Conservation (phyloP, 2,888 invertebrate species). For the Hydriomena furcata region DNA sequence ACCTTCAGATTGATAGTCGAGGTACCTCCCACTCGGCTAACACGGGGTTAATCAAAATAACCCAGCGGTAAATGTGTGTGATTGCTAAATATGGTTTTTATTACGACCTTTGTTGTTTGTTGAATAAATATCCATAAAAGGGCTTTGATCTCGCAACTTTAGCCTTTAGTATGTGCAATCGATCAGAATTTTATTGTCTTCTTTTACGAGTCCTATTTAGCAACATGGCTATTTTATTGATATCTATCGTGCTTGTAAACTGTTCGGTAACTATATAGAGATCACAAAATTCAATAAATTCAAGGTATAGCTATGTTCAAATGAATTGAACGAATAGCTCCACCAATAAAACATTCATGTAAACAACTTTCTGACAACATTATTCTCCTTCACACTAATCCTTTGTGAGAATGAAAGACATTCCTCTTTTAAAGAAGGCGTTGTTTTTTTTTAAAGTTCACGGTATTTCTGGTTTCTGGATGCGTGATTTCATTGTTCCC, state of each 20-base stretch:
- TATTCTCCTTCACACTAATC: slow-evolving; percentile 55
- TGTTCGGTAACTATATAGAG: slow-evolving; percentile 10
- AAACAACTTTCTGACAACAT: slow-evolving; percentile 49
- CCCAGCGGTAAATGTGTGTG: slow-evolving; percentile 39
- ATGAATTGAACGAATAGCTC: slow-evolving; percentile 15
- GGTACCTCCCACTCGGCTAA: too few species aligned
- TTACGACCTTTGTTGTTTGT: slow-evolving; percentile 38
- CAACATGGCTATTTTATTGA: slow-evolving; percentile 28
- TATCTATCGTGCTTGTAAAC: slow-evolving; percentile 15
- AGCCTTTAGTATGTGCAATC: slow-evolving; percentile 45
- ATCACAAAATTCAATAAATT: slow-evolving; percentile 3
- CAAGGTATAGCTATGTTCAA: slow-evolving; percentile 10
- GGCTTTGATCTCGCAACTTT: slow-evolving; percentile 45
- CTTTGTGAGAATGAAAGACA: slow-evolving; percentile 63
- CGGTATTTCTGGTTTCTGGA: slow-evolving; percentile 56
- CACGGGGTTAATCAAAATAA: slow-evolving; percentile 32
- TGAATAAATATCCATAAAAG: slow-evolving; percentile 27
- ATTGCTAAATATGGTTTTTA: slow-evolving; percentile 46
- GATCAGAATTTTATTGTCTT: slow-evolving; percentile 53
- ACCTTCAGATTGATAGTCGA: too few species aligned
- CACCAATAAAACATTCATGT: slow-evolving; percentile 33
- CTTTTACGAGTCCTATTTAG: slow-evolving; percentile 49
- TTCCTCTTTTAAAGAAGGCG: slow-evolving; percentile 54
- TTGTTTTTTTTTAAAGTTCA: slow-evolving; percentile 56
- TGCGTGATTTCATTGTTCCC: slow-evolving; percentile 59